Evolutionary conservation across 2,888 invertebrate genomes (phyloP), one percentile per base, ranked within the genome.

Genomic region (Cantharis flavilabris): DNA sequence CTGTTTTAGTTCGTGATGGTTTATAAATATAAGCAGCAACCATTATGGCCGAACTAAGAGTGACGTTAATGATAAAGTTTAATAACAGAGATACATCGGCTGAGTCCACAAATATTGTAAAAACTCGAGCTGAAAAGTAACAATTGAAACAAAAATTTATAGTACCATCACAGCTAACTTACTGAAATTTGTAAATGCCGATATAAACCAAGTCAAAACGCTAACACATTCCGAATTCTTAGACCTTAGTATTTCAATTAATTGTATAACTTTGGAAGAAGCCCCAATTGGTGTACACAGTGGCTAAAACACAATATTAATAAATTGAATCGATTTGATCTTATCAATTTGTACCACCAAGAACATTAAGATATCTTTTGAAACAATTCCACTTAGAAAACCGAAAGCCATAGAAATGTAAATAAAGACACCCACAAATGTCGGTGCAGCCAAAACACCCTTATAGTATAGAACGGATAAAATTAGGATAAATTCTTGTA

Each of bases 171-270:
- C 7, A 72, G 75, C 67, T 20, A 75, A 92, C 93, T 92, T 90
- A 96, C 96, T 93, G 75, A 94, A 88, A 87, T 96, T 96, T 9
- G 96, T 96, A 80, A 93, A 91, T 13, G 95, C 92, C 18, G 96
- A 96, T 78, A 97, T 93, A 30, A 93, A 90, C 96, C 96, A 96
- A 3, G 96, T 96, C 3, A 93, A 89, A 14, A 94, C 88, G 70
- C 96, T 96, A 0, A 96, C 92, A 0, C 94, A 93, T 81, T 94
- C 93, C 2, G 96, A 93, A 86, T 95, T 94, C 84, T 91, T 92
- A 2, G 92, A 90, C 75, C 90, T 89, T 18, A 95, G 83, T 80
- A 97, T 96, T 76, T 94, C 94, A 75, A 92, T 86, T 23, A 97
- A 90, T 85, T 96, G 96, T 14, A 94, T 91, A 3, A 95, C 90